Conservation (phyloP, 2,113 vertebrate genomes). For the Dasypus novemcinctus region DNA sequence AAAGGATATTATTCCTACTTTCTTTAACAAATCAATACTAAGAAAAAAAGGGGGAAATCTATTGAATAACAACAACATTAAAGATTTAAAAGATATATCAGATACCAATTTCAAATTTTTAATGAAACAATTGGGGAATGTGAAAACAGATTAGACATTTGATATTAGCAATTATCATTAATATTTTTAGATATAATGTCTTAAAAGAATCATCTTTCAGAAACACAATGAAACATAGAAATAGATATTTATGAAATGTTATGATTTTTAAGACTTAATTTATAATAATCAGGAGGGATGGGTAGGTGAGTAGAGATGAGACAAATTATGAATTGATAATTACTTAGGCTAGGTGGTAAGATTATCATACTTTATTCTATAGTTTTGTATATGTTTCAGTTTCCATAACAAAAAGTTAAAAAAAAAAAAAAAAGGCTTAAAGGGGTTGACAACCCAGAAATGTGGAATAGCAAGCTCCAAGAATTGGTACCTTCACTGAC, state of each 20-base stretch:
- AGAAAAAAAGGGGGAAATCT: not conserved
- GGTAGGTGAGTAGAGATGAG: not conserved
- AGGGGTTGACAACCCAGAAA: too few species aligned
- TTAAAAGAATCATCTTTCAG: slow-evolving; percentile 17
- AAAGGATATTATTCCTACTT: not conserved
- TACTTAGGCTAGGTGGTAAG: not conserved
- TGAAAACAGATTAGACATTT: not conserved
- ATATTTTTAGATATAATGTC: not conserved
- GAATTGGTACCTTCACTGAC: too few species aligned
- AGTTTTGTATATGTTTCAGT: not conserved
- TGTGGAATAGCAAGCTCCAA: too few species aligned
- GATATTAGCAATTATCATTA: not conserved
- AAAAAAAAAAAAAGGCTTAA: too few species aligned
- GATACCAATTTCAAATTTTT: not conserved
- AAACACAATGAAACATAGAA: not conserved
- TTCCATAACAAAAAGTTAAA: too few species aligned
- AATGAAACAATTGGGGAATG: not conserved
- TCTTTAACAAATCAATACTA: not conserved
- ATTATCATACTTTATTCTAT: not conserved
- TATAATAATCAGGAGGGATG: not conserved
- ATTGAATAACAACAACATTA: not conserved
- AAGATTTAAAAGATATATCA: not conserved
- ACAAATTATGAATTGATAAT: not conserved
- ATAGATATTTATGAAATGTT: not conserved
- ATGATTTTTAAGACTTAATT: not conserved